Percentiles rank a stretch among this genome's conserved stretches.
phyloP scores from a whole-genome alignment of 2,113 vertebrate species.

The Corydoras sp. region DNA sequence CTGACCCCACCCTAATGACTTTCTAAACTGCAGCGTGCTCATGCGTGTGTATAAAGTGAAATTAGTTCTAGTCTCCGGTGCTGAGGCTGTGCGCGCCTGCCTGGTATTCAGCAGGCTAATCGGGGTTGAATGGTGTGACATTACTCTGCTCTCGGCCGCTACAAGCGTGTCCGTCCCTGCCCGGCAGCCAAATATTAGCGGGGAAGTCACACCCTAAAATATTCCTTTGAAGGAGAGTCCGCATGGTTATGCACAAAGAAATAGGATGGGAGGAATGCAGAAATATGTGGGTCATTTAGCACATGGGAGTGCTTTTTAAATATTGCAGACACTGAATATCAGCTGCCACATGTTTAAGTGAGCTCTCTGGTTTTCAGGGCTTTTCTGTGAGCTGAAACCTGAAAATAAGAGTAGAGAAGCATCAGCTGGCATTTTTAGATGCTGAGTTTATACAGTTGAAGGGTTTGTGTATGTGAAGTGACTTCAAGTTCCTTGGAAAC shows the following conservation, averaged over 20 bases:
- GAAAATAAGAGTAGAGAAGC: no score
- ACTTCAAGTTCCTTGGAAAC: no score
- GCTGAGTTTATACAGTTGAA: no score
- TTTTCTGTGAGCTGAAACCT: background rate
- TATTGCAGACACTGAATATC: conserved; percentile 55
- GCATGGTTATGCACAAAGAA: conserved; percentile 60
- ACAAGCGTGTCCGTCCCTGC: conserved; percentile 70
- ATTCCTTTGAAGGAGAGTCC: conserved; percentile 74
- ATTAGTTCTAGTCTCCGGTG: conserved; percentile 71
- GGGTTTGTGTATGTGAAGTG: no score
- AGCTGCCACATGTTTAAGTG: conserved; percentile 54
- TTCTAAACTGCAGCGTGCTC: conserved; percentile 71
- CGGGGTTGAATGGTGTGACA: conserved; percentile 73
- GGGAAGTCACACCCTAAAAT: conserved; percentile 61
- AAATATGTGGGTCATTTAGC: conserved; percentile 54
- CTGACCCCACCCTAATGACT: conserved; percentile 67
- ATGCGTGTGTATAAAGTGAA: conserved; percentile 75
- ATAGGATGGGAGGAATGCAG: conserved; percentile 44
- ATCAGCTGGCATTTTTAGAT: no score
- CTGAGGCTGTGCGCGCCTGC: conserved; percentile 62
- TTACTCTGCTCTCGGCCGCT: conserved; percentile 66
- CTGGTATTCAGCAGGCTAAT: conserved; percentile 66
- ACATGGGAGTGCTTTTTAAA: conserved; percentile 34
- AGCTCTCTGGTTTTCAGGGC: conserved; percentile 26
- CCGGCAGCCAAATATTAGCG: conserved; percentile 66